Percentiles rank a stretch among this genome's conserved stretches.
Conservation (phyloP, 2,888 invertebrate genomes). For the Caenorhabditis becei region DNA sequence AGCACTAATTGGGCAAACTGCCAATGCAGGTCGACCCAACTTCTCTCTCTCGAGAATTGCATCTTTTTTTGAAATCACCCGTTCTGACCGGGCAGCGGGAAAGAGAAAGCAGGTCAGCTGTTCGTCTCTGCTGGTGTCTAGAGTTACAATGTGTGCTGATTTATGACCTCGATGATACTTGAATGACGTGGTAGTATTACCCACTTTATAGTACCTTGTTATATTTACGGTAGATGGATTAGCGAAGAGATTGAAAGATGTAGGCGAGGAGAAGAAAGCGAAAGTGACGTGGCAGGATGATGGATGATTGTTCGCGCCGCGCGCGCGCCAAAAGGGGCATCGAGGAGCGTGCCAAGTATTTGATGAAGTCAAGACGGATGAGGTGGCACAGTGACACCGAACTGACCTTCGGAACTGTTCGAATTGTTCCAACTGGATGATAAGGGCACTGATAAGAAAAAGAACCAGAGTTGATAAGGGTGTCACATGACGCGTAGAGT, state of each 20-base stretch:
- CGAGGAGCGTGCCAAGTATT: conserved; percentile 9
- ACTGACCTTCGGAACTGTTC: not conserved
- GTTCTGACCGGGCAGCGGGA: not conserved
- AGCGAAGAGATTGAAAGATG: conserved; percentile 15
- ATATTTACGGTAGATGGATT: conserved; percentile 46
- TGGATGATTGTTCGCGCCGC: conserved; percentile 10
- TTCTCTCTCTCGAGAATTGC: conserved; percentile 6
- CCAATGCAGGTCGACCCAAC: conserved; percentile 11
- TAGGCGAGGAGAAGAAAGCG: conserved; percentile 14
- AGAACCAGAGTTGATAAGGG: not conserved
- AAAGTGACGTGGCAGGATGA: conserved; percentile 36
- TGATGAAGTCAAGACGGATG: conserved; percentile 3
- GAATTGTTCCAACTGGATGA: not conserved
- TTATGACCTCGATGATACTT: conserved; percentile 52
- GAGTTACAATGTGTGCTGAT: conserved; percentile 57
- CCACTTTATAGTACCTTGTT: conserved; percentile 27
- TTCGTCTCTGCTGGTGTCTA: conserved; percentile 36
- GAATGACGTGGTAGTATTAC: conserved; percentile 41
- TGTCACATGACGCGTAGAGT: not conserved
- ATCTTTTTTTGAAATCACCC: conserved; percentile 6
- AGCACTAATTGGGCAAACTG: conserved; percentile 41
- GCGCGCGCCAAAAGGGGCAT: not conserved
- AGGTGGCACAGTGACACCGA: not conserved
- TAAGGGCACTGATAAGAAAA: not conserved
- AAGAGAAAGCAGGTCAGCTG: conserved; percentile 34